Evolutionary conservation across 2,888 invertebrate species (phyloP).

Genomic region (Drosophila mulleri): DNA sequence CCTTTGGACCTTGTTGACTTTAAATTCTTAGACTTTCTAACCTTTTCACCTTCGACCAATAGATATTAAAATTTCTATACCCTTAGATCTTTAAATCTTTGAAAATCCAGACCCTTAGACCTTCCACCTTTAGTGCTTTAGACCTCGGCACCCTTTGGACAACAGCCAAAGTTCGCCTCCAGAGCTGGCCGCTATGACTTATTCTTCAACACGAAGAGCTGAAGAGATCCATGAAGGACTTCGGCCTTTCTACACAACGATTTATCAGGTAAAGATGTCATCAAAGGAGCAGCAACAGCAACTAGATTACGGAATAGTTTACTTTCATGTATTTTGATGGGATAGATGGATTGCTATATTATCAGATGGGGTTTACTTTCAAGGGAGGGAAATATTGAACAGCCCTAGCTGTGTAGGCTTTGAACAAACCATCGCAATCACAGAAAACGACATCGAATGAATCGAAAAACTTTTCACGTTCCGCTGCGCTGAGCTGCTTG

Average conservation of each 20-base stretch:
- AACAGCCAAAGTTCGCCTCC: too few relatives aligned
- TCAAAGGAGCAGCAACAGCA: too few relatives aligned
- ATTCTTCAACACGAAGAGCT: too few relatives aligned
- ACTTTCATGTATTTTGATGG: too few relatives aligned
- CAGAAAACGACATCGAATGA: slow-evolving; percentile 87
- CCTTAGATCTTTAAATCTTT: not conserved
- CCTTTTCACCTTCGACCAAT: not conserved
- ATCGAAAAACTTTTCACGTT: slow-evolving; percentile 83
- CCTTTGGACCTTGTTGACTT: not conserved
- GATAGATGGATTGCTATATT: too few relatives aligned
- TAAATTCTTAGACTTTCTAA: not conserved
- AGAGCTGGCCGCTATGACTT: too few relatives aligned
- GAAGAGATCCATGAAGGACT: too few relatives aligned
- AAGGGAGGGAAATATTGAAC: not conserved
- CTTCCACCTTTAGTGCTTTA: too few relatives aligned
- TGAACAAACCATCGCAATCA: slow-evolving; percentile 87
- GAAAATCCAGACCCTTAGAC: not conserved
- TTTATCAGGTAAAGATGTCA: too few relatives aligned
- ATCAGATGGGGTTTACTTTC: too few relatives aligned
- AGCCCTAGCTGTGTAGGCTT: not conserved
- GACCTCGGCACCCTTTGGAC: not conserved
- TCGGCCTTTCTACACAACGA: too few relatives aligned
- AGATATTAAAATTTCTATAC: not conserved
- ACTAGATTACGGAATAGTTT: too few relatives aligned
- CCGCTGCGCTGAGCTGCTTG: slow-evolving; percentile 61